These are phyloP conservation scores for Orestias chungarensis DNA, from an alignment of 2,797 vertebrate genomes.

Conservation along the genomic window DNA sequence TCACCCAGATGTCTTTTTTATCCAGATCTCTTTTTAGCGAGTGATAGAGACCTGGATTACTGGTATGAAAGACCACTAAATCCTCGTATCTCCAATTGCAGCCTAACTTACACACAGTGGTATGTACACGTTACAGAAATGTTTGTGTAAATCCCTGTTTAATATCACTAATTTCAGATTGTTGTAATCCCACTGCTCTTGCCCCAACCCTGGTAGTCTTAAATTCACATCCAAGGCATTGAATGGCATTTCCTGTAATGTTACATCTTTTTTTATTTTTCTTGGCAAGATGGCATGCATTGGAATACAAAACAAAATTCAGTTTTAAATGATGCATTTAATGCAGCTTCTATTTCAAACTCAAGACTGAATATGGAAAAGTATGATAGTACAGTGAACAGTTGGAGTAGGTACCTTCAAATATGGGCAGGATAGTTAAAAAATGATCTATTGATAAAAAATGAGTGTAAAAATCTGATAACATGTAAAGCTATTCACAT, in stretches of 20 bases:
- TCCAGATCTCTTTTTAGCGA: constrained; percentile 30
- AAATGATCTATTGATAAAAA: background rate
- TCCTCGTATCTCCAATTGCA: constrained; percentile 53
- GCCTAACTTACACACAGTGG: constrained; percentile 27
- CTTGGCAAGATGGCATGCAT: constrained; percentile 10
- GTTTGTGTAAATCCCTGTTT: constrained; percentile 23
- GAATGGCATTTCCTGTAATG: constrained; percentile 33
- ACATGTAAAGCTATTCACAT: background rate
- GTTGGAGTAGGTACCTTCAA: constrained; percentile 3
- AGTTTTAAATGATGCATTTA: constrained; percentile 31
- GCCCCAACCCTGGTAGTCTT: constrained; percentile 54
- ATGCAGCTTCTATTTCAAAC: constrained; percentile 6
- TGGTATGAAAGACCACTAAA: constrained; percentile 50
- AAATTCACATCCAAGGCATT: constrained; percentile 24
- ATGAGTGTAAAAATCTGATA: background rate
- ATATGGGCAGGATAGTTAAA: background rate
- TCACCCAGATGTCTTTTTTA: constrained; percentile 22
- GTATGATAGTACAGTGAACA: background rate
- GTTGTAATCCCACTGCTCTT: constrained; percentile 63
- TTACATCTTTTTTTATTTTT: constrained; percentile 25
- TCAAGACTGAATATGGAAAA: background rate
- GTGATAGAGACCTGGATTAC: constrained; percentile 55
- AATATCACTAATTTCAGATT: constrained; percentile 65
- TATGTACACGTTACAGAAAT: constrained; percentile 23
- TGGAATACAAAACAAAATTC: constrained; percentile 22